Evolutionary conservation across 2,113 vertebrate genomes (phyloP).

Genomic region (Ivindomyrus marchei): DNA sequence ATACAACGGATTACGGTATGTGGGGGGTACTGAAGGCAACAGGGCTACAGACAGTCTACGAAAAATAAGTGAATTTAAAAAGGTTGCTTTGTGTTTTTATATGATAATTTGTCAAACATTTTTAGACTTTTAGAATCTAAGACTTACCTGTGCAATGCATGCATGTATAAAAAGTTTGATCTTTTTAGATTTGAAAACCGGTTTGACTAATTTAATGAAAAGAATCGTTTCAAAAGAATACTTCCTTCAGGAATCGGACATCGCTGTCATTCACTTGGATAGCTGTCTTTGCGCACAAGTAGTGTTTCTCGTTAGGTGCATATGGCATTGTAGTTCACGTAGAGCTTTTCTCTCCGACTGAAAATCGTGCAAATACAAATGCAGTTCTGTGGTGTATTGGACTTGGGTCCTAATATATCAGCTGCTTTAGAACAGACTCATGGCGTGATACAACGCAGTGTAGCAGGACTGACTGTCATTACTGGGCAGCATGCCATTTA

Average conservation of each 20-base stretch:
- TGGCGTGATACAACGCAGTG: neutral
- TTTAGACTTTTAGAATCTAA: neutral
- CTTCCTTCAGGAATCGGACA: neutral
- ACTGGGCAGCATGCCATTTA: neutral
- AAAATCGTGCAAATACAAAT: neutral
- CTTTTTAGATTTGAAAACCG: neutral
- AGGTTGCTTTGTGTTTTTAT: neutral
- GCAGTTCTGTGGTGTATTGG: neutral
- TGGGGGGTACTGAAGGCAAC: neutral
- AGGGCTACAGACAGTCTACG: neutral
- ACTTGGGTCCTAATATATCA: neutral
- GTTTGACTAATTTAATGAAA: neutral
- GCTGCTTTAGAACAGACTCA: neutral
- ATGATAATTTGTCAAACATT: neutral
- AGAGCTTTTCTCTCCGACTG: neutral
- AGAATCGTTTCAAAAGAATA: neutral
- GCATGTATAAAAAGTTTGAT: neutral
- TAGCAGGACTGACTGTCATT: neutral
- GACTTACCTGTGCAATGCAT: neutral
- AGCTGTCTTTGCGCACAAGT: neutral
- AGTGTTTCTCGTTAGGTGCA: neutral
- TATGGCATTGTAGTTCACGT: neutral
- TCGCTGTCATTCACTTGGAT: neutral
- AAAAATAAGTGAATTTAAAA: neutral
- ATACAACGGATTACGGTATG: neutral